Evolutionary conservation across 2,797 vertebrate species (phyloP), one percentile per base, ranked within the genome.

Genomic region (Gila robusta): DNA sequence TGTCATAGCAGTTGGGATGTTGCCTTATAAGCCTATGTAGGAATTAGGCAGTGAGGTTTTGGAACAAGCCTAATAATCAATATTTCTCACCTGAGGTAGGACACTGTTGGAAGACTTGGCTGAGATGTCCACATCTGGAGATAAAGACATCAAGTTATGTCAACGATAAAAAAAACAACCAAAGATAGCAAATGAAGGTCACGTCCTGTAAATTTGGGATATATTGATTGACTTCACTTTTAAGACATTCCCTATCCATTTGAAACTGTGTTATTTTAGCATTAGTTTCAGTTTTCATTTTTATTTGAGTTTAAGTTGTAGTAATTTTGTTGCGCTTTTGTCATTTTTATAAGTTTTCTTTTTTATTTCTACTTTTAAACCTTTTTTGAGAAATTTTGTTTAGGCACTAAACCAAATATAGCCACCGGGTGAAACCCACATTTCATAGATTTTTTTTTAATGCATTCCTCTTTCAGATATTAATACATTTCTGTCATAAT

Each of bases 21-120:
- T 35, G 28, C 44, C n/a, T 47, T 72, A 16, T 11, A 28, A 49
- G 69, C n/a, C n/a, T 21, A 21, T 52, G 8, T 35, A 35, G 19
- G 73, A 35, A 23, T 47, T 11, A 52, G 17, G 5, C 32, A 39
- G 23, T 10, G 21, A 26, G 6, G 76, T 39, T 78, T 59, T 39
- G 7, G 19, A 17, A 39, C 8, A 64, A 83, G 37, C 35, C 32
- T 14, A 69, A 71, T 28, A 67, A 72, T 67, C 21, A 35, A 8
- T 14, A 54, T 37, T 21, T 47, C 49, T 82, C 93, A 96, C 96
- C 95, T 96, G 95, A 96, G 95, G 94, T 94, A 95, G 93, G 87
- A 90, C 89, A 85, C 92, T 94, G 91, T 92, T 94, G 90, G 94
- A 94, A 91, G 94, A 94, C 88, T 92, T 94, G 77, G 39, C 41